Base-by-base conservation (phyloP, 2,888 invertebrate genomes). In the Drosophila fulvimacula region DNA sequence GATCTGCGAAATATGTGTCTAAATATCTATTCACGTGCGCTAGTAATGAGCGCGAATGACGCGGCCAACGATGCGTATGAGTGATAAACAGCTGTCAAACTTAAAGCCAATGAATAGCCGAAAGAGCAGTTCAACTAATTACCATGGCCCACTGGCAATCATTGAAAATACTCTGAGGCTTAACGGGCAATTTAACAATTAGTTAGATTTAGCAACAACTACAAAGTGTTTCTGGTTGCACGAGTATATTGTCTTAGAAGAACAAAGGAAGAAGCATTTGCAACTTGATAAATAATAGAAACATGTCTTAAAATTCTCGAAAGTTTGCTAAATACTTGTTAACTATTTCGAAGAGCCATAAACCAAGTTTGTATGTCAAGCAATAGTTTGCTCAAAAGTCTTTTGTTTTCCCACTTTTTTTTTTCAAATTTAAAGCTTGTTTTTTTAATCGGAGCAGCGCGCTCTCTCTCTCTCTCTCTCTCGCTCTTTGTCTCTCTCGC, bases 41-140 rank as follows among this genome's bases (percentile, higher is more conserved):
- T 51, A 52, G 46, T 57, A 59, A 52, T 72, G 58, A 3, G 17
- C 27, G 34, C n/a, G 32, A 62, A 60, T 38, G 24, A 19, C 24
- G 32, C 36, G 46, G 62, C 39, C 49, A 66, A 60, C 38, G 53
- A 52, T 52, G 71, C 71, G 79, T 59, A 79, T 81, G 56, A 56
- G 27, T 59, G 56, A 58, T 32, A 48, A 55, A 60, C 34, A 60
- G 30, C 24, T 42, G 34, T 36, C 49, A 15, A 19, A 30, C 15
- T 11, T 27, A n/a, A 24, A 27, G 44, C 36, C 34, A 34, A 44
- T 46, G 36, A 34, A 46, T 44, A 24, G 57, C 17, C 17, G 21
- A 46, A 27, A 5, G 27, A 46, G 3, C 17, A 5, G 44, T 3
- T 57, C 41, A 42, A 11, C 41, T 19, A 36, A 57, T 17, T 11